Evolutionary conservation across 2,797 vertebrate species (phyloP).

Genomic region (Babyrousa celebensis): DNA sequence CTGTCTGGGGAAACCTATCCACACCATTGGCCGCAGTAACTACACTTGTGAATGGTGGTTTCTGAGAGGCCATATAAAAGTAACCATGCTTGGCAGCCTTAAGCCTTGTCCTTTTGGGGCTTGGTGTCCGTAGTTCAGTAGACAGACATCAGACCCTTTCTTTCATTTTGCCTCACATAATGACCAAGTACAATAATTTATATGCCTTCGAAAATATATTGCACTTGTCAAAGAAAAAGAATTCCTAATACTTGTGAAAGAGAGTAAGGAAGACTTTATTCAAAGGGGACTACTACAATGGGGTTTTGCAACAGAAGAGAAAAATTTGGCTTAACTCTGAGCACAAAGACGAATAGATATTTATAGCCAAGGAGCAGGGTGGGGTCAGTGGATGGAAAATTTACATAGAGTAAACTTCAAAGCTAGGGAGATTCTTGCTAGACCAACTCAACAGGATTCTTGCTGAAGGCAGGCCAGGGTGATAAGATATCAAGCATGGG

Average conservation of each 20-base stretch:
- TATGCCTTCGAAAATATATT: neutral
- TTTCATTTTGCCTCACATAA: neutral
- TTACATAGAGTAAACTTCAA: neutral
- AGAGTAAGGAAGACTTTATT: neutral
- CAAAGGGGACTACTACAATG: neutral
- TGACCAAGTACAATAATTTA: neutral
- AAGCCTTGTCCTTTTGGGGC: neutral
- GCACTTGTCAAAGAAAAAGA: neutral
- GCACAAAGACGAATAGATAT: neutral
- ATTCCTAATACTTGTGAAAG: neutral
- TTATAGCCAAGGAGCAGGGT: neutral
- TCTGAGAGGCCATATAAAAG: neutral
- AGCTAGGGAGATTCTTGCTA: neutral
- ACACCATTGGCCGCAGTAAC: neutral
- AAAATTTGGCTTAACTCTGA: neutral
- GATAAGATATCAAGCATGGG: neutral
- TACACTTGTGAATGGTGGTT: neutral
- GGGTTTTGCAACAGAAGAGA: neutral
- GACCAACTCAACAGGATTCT: neutral
- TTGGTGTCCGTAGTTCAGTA: neutral
- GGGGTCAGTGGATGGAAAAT: neutral
- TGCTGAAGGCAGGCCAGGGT: neutral
- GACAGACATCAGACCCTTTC: neutral
- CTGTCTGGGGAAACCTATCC: neutral
- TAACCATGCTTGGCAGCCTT: neutral